These are phyloP conservation scores for Umimayanthus chanpuru DNA, from an alignment of 92 coral and sea anemone genomes.

Conservation along the genomic window DNA sequence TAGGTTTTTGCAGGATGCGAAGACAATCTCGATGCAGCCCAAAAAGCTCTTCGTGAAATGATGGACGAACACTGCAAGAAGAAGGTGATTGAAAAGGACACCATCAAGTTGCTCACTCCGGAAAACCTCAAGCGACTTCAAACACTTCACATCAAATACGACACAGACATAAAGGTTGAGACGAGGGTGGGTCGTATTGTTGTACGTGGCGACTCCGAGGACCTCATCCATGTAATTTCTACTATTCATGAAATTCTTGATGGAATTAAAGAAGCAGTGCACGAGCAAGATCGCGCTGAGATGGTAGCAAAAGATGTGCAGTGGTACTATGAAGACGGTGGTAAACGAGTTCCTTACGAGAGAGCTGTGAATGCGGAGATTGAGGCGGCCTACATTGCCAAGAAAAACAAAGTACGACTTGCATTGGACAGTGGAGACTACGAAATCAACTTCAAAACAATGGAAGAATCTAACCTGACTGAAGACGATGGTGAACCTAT, in stretches of 20 bases:
- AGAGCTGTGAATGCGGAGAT: constrained; percentile 31
- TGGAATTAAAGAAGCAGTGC: constrained; percentile 27
- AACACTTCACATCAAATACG: constrained; percentile 35
- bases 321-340: constrained; percentile 39
- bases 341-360: constrained; percentile 21
- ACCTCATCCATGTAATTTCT: constrained; percentile 21
- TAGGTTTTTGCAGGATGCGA: constrained; percentile 42
- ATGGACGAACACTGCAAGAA: constrained; percentile 39
- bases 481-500: background rate
- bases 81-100: constrained; percentile 32
- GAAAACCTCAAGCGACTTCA: constrained; percentile 19
- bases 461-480: constrained; percentile 12
- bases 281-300: constrained; percentile 48
- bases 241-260: constrained; percentile 44
- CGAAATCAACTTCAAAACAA: constrained; percentile 22
- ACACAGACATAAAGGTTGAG: constrained; percentile 32
- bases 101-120: constrained; percentile 14
- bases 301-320: constrained; percentile 47
- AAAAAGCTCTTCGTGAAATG: constrained; percentile 43
- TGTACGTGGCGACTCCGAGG: constrained; percentile 45
- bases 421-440: background rate
- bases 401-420: background rate
- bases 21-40: constrained; percentile 34
- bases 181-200: constrained; percentile 36
- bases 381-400: constrained; percentile 35